These are phyloP conservation scores for Drosophila formosana DNA, from an alignment of 2,888 invertebrate species.

Conservation along the genomic window DNA sequence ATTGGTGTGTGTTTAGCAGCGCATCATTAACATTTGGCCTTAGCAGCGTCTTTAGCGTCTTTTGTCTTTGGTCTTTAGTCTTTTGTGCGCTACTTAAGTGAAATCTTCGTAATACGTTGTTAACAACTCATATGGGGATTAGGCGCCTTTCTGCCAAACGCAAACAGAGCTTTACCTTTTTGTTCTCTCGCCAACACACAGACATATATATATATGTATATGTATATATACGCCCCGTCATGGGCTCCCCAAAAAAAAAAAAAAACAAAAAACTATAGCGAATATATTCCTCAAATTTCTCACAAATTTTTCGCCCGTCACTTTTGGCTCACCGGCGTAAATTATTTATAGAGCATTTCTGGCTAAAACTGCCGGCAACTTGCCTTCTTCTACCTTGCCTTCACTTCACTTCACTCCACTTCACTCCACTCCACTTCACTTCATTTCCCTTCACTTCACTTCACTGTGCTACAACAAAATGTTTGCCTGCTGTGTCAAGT, in stretches of 20 bases:
- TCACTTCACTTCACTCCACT: conserved; percentile 6
- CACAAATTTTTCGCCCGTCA: conserved; percentile 57
- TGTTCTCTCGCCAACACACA: neutral
- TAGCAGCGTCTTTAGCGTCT: conserved; percentile 36
- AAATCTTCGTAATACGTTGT: conserved; percentile 79
- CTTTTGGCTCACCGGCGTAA: conserved; percentile 55
- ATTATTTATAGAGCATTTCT: conserved; percentile 63
- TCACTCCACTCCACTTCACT: conserved; percentile 4
- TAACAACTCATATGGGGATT: conserved; percentile 75
- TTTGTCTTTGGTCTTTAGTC: conserved; percentile 44
- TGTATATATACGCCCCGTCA: conserved; percentile 21
- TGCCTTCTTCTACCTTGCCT: conserved; percentile 1
- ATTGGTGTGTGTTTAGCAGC: conserved; percentile 37
- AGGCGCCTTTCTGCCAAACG: conserved; percentile 21
- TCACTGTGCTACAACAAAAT: conserved; percentile 27
- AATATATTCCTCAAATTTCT: conserved; percentile 34
- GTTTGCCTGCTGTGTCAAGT: conserved; percentile 63
- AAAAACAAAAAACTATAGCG: conserved; percentile 51
- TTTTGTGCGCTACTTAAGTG: conserved; percentile 65
- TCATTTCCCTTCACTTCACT: neutral
- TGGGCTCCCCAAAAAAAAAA: neutral
- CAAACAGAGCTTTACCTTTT: conserved; percentile 23
- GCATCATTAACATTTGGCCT: conserved; percentile 65
- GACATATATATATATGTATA: neutral
- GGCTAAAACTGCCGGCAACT: conserved; percentile 5